Base-by-base conservation (phyloP, 1,140 invertebrate genomes). In the Drosophila repleta region DNA sequence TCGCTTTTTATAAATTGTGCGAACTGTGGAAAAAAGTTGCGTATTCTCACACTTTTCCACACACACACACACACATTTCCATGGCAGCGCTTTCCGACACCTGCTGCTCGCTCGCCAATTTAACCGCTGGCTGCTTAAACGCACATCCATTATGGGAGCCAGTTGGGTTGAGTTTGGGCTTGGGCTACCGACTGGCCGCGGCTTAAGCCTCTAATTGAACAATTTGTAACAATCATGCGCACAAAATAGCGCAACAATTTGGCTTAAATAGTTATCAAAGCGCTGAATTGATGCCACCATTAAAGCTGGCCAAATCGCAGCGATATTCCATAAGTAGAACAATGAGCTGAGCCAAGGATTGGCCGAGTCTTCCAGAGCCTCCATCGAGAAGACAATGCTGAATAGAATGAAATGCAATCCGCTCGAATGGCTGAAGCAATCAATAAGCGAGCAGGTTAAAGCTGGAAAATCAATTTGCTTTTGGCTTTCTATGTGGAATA, bases 221-320 rank as follows among this genome's bases (percentile, higher is more conserved):
- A 88, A 88, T 88, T 88, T 88, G 83, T 88, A 88, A 88, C 84
- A 88, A 88, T 88, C 83, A 88, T 88, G 84, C 51, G 83, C 83
- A 89, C 76, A 88, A 88, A 88, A 88, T 88, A 87, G 83, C 83
- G 75, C 83, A 87, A 88, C 83, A 87, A 75, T 83, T 83, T 88
- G 84, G 84, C 84, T 89, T 88, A 88, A 88, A 88, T 88, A 89
- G 83, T 88, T 83, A 79, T 88, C 83, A 89, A 79, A 78, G 61
- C 74, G 61, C 41, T 52, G 39, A 88, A 87, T 83, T 79, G 76
- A 88, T 87, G 81, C 26, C 45, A 39, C 39, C 61, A 88, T 71
- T 87, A 60, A 70, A 68, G 74, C 71, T 77, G 71, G 57, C 43
- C 58, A 62, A 73, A 67, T 67, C 63, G 53, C 52, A 58, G 69